Percentiles rank a stretch among this genome's conserved stretches.
phyloP scores from a whole-genome alignment of 2,888 invertebrate species.

The Aphrophora alni region DNA sequence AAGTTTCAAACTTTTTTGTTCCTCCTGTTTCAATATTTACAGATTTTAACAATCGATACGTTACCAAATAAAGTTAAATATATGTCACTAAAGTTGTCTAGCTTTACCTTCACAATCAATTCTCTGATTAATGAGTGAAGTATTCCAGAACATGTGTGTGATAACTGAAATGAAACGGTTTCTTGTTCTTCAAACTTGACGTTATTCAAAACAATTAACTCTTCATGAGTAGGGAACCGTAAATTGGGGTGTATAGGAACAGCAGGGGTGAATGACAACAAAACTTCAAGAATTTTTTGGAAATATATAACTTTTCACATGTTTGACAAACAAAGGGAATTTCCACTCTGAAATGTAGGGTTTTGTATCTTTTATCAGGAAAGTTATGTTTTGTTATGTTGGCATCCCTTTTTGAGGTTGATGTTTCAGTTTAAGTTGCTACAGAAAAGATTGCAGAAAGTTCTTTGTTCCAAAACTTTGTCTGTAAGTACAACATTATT shows the following conservation, averaged over 20 bases:
- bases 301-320: neutral
- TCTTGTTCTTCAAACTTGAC: no score
- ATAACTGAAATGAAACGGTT: no score
- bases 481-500: constrained; percentile 1
- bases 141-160: no score
- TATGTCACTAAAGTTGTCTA: no score
- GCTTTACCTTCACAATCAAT: no score
- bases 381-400: constrained; percentile 8
- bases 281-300: constrained; percentile 9
- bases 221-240: no score
- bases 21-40: no score
- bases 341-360: neutral
- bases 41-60: no score
- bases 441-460: neutral
- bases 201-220: no score
- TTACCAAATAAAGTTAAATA: no score
- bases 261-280: neutral
- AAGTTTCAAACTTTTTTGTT: no score
- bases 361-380: neutral
- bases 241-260: constrained; percentile 16
- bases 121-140: no score
- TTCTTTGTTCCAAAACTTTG: neutral
- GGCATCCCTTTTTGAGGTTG: neutral
- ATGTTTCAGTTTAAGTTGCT: neutral
- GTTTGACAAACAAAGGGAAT: constrained; percentile 3